These are phyloP conservation scores for Paramormyrops hopkinsi DNA, from an alignment of 2,797 vertebrate genomes.

Conservation along the genomic window DNA sequence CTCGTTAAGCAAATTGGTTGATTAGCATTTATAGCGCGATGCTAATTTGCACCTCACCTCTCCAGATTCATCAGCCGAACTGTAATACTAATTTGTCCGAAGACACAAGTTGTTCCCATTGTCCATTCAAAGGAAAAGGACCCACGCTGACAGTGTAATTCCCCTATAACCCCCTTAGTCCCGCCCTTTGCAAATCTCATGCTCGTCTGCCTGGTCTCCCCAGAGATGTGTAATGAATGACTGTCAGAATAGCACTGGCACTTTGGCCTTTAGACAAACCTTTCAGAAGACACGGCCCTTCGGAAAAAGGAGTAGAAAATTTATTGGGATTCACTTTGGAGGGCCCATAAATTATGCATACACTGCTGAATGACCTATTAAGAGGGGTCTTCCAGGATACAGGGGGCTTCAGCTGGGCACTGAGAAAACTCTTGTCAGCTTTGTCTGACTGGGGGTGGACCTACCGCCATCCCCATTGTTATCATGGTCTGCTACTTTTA, in stretches of 20 bases:
- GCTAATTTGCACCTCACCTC: slow-evolving; percentile 41
- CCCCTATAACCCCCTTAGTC: slow-evolving; percentile 21
- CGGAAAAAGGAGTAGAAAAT: slow-evolving; percentile 50
- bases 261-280: slow-evolving; percentile 39
- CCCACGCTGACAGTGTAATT: slow-evolving; percentile 38
- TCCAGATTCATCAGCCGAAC: slow-evolving; percentile 42
- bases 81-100: slow-evolving; percentile 44
- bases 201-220: slow-evolving; percentile 30
- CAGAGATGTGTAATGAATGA: slow-evolving; percentile 40
- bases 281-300: slow-evolving; percentile 50
- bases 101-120: slow-evolving; percentile 38
- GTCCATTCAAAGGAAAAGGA: slow-evolving; percentile 29
- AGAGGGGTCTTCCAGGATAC: slow-evolving; percentile 45
- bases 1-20: slow-evolving; percentile 49
- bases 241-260: slow-evolving; percentile 44
- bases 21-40: slow-evolving; percentile 46
- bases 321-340: slow-evolving; percentile 69
- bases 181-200: slow-evolving; percentile 31
- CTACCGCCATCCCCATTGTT: slow-evolving; percentile 20
- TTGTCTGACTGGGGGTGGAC: background rate
- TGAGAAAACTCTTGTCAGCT: slow-evolving; percentile 27
- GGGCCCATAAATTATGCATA: slow-evolving; percentile 67
- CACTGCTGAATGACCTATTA: slow-evolving; percentile 62
- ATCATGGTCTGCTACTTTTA: background rate
- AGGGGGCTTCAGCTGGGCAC: slow-evolving; percentile 34